Evolutionary conservation across 2,113 vertebrate genomes (phyloP).

Genomic region (Chauna torquata): DNA sequence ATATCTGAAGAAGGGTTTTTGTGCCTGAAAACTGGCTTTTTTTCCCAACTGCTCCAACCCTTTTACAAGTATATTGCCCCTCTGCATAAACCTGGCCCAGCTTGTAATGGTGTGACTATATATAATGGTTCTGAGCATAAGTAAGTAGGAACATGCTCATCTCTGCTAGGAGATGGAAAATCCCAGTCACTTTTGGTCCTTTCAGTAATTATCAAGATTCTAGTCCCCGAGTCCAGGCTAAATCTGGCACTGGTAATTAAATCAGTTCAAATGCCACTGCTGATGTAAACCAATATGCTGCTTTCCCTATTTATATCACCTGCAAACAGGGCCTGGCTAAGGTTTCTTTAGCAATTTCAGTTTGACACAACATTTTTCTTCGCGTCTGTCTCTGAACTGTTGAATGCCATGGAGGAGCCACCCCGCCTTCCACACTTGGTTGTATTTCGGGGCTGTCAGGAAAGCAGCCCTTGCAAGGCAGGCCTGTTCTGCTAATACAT

Average conservation of each 20-base stretch:
- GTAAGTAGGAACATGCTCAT: constrained; percentile 59
- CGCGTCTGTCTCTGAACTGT: constrained; percentile 70
- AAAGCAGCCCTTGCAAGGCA: constrained; percentile 31
- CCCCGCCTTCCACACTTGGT: constrained; percentile 3
- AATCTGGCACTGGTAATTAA: constrained; percentile 73
- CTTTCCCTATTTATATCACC: constrained; percentile 71
- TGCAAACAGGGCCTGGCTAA: constrained; percentile 70
- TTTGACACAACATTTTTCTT: constrained; percentile 72
- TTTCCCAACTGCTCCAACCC: constrained; percentile 27
- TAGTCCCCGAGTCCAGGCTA: constrained; percentile 69
- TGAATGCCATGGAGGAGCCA: constrained; percentile 54
- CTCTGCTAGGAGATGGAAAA: constrained; percentile 54
- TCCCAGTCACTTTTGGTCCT: constrained; percentile 63
- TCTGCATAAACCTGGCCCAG: constrained; percentile 21
- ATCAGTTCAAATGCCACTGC: constrained; percentile 72
- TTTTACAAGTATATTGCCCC: constrained; percentile 45
- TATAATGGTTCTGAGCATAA: constrained; percentile 60
- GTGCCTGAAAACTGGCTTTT: neutral
- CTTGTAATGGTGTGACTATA: constrained; percentile 45
- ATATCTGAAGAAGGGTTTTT: neutral
- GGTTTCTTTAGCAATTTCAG: constrained; percentile 70
- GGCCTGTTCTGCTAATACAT: constrained; percentile 13
- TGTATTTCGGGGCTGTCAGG: constrained; percentile 40
- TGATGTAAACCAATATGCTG: constrained; percentile 73
- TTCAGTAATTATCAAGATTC: constrained; percentile 70